phyloP scores from a whole-genome alignment of 2,113 vertebrate genomes.

The Entosphenus tridentatus region DNA sequence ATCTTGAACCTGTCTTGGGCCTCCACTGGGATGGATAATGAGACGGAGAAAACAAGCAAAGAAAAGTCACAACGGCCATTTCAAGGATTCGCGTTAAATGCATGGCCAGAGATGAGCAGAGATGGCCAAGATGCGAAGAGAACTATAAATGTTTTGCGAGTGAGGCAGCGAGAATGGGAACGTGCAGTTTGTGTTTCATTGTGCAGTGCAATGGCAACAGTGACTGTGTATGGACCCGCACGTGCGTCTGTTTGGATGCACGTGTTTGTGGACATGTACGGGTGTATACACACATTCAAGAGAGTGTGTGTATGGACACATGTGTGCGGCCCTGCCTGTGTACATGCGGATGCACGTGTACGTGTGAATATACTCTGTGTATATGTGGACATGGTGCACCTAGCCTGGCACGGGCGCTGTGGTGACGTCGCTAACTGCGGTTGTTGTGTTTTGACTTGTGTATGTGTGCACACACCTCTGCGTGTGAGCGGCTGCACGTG shows the following conservation, averaged over 20 bases:
- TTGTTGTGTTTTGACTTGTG: not conserved
- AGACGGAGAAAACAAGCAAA: too few species aligned
- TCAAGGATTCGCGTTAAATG: too few species aligned
- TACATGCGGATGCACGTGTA: not conserved
- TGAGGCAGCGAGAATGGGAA: too few species aligned
- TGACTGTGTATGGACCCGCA: not conserved
- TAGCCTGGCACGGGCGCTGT: too few species aligned
- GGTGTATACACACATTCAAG: not conserved
- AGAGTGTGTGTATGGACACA: not conserved
- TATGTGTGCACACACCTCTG: not conserved
- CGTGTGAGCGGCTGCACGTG: not conserved
- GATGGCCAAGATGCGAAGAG: too few species aligned
- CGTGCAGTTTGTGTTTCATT: too few species aligned
- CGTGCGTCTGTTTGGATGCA: constrained; percentile 2
- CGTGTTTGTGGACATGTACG: not conserved
- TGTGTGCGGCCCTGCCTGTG: not conserved
- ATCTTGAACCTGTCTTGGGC: too few species aligned
- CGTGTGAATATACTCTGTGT: not conserved
- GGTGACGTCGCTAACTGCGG: too few species aligned
- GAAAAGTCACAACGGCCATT: too few species aligned
- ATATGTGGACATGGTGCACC: not conserved
- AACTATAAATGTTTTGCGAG: too few species aligned
- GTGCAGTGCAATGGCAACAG: not conserved
- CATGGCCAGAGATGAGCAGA: too few species aligned
- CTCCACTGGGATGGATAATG: too few species aligned